phyloP scores from a whole-genome alignment of 1,140 invertebrate genomes.

The Helicorthomorpha holstii region DNA sequence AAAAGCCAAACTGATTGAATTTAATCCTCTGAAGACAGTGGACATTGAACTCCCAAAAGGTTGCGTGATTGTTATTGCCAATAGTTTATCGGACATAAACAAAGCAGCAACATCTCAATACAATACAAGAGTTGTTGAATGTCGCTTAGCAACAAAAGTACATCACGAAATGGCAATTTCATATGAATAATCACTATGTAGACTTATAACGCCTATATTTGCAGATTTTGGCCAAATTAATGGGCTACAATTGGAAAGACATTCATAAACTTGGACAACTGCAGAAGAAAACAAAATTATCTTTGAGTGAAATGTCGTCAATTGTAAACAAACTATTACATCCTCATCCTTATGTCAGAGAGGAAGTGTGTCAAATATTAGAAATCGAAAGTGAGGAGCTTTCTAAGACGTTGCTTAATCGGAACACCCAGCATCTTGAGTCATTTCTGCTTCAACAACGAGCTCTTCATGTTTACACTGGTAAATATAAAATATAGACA shows the following conservation, averaged over 20 bases:
- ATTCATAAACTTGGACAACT: constrained; percentile 46
- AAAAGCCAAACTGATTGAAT: constrained; percentile 80
- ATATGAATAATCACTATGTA: no score
- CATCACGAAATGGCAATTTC: constrained; percentile 6
- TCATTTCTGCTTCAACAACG: constrained; percentile 66
- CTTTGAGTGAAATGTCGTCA: constrained; percentile 46
- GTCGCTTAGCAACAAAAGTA: constrained; percentile 70
- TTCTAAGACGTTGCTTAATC: constrained; percentile 41
- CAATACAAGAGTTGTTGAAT: constrained; percentile 88
- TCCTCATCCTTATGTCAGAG: constrained; percentile 49
- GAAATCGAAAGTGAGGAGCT: constrained; percentile 45
- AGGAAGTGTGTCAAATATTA: constrained; percentile 52
- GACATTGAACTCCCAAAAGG: constrained; percentile 61
- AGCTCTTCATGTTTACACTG: constrained; percentile 71
- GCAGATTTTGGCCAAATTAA: constrained; percentile 49
- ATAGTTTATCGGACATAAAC: constrained; percentile 75
- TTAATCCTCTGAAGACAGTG: constrained; percentile 63
- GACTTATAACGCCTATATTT: constrained; percentile 8
- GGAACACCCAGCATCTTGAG: constrained; percentile 45
- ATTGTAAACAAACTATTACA: constrained; percentile 46
- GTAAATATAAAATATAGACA: constrained; percentile 25
- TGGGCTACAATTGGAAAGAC: constrained; percentile 41
- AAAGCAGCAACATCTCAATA: constrained; percentile 82
- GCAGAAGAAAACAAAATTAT: constrained; percentile 41
- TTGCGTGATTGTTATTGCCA: constrained; percentile 80